These are phyloP conservation scores for Plecotus auritus DNA, from an alignment of 2,113 vertebrate species.

Conservation along the genomic window DNA sequence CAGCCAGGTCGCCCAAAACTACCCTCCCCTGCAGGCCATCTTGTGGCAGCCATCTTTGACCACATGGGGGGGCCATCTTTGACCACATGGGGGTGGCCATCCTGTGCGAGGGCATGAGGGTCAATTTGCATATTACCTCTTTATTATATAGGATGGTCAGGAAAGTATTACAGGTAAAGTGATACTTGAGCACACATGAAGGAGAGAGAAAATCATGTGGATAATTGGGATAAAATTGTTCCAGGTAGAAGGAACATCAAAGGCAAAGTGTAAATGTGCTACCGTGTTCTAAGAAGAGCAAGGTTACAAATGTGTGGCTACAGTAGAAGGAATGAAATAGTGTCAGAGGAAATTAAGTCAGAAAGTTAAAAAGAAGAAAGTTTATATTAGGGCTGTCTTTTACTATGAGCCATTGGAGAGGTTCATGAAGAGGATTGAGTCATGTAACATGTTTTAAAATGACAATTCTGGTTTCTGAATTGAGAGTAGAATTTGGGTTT, in stretches of 20 bases:
- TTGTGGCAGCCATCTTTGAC: too few species aligned
- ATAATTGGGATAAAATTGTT: background rate
- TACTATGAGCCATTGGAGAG: background rate
- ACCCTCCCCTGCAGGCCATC: too few species aligned
- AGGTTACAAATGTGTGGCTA: background rate
- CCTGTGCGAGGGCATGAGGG: too few species aligned
- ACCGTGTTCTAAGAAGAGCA: background rate
- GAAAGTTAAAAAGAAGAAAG: background rate
- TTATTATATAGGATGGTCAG: background rate
- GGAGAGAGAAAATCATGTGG: background rate
- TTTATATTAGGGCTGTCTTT: background rate
- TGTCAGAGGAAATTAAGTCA: background rate
- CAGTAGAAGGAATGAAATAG: background rate
- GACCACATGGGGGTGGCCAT: too few species aligned
- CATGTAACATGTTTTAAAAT: background rate
- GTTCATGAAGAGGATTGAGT: background rate
- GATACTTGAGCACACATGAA: background rate
- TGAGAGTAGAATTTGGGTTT: background rate
- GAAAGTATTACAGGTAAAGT: background rate
- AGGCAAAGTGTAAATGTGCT: background rate
- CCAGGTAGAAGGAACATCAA: background rate
- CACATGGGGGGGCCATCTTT: too few species aligned
- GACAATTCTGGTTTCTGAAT: background rate
- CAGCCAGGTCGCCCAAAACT: too few species aligned
- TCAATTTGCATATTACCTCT: too few species aligned